phyloP scores from a whole-genome alignment of 2,113 vertebrate species.

The human region DNA sequence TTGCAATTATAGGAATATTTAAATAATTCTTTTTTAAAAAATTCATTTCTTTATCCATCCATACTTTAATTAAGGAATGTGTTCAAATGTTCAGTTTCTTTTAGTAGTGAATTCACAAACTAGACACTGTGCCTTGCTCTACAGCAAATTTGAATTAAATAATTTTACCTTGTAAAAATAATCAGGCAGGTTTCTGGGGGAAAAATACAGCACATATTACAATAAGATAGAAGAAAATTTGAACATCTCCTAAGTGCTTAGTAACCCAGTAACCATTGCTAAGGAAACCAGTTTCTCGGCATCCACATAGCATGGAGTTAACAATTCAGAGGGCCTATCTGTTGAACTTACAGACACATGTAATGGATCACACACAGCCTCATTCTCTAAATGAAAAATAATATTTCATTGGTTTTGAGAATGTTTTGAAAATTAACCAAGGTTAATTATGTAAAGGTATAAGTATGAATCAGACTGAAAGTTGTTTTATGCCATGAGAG shows the following conservation, averaged over 20 bases:
- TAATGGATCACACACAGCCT: neutral
- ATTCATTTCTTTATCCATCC: neutral
- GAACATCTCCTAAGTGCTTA: conserved; percentile 44
- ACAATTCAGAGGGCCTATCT: neutral
- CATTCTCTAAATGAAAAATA: conserved; percentile 18
- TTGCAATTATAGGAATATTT: neutral
- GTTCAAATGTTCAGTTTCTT: neutral
- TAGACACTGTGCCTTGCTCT: neutral
- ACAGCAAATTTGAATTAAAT: conserved; percentile 16
- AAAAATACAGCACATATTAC: neutral
- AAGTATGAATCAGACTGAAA: neutral
- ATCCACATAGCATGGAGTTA: neutral
- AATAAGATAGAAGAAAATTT: conserved; percentile 18
- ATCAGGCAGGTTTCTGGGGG: neutral
- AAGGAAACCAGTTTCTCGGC: conserved; percentile 74
- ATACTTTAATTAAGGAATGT: conserved; percentile 32
- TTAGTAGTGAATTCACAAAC: conserved; percentile 2
- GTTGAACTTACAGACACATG: neutral
- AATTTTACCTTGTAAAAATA: conserved; percentile 26
- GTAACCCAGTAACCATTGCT: conserved; percentile 78
- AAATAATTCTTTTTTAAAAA: neutral
- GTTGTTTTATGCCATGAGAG: neutral
- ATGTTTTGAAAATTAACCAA: conserved; percentile 27
- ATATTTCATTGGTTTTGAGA: neutral
- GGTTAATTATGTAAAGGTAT: neutral